Conservation (phyloP, 92 coral and sea anemone species). For the Heliopora coerulea region DNA sequence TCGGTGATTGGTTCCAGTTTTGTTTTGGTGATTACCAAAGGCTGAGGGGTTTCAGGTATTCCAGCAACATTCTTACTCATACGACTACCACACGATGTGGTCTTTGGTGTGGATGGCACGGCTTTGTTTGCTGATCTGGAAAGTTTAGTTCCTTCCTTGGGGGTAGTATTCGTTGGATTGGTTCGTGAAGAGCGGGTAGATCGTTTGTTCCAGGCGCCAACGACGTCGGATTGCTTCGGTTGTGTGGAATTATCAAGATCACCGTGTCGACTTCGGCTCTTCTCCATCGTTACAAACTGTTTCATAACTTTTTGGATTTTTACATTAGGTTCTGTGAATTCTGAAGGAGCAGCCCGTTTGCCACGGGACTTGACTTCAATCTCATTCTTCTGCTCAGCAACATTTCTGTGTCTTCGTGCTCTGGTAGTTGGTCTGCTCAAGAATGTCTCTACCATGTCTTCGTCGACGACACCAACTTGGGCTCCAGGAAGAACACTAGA, state of each 20-base stretch:
- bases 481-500: background rate
- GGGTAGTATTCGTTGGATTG: slow-evolving; percentile 19
- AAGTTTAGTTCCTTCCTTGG: background rate
- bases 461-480: background rate
- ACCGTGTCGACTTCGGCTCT: background rate
- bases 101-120: slow-evolving; percentile 21
- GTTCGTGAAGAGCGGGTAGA: slow-evolving; percentile 15
- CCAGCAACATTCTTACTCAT: slow-evolving; percentile 55
- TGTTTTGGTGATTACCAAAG: slow-evolving; percentile 65
- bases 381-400: too few species aligned
- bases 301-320: background rate
- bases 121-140: background rate
- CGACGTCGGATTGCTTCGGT: background rate
- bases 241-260: background rate
- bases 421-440: background rate
- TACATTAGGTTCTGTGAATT: slow-evolving; percentile 54
- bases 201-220: background rate
- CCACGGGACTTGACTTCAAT: slow-evolving; percentile 48
- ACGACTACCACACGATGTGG: slow-evolving; percentile 31
- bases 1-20: slow-evolving; percentile 80
- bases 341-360: slow-evolving; percentile 45
- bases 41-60: slow-evolving; percentile 74
- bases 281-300: background rate
- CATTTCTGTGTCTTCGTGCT: background rate
- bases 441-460: background rate